Percentiles rank a stretch among this genome's conserved stretches.
Evolutionary conservation across 2,797 vertebrate genomes (phyloP).

Genomic region (Okamejei kenojei): DNA sequence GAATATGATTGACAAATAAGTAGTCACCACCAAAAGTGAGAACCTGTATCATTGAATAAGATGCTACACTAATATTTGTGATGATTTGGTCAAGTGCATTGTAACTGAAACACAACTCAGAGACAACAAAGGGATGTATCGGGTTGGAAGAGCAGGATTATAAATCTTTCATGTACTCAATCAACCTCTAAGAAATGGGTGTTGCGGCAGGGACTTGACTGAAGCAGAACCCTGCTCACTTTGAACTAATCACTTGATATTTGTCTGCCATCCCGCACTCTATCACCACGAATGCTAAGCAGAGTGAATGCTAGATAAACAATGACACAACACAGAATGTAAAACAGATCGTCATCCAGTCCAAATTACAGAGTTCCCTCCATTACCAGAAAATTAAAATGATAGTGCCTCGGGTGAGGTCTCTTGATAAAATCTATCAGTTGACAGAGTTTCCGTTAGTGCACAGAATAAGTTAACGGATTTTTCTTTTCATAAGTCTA

Average conservation of each 20-base stretch:
- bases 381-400: not conserved
- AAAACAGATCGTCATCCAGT: not conserved
- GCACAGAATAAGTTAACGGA: conserved; percentile 40
- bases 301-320: not conserved
- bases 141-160: not conserved
- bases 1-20: not conserved
- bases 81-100: not conserved
- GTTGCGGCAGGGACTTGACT: not conserved
- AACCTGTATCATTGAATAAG: not conserved
- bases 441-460: conserved; percentile 47
- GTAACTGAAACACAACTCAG: not conserved
- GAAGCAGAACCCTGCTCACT: not conserved
- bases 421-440: conserved; percentile 51
- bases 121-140: not conserved
- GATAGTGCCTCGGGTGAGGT: not conserved
- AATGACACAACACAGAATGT: not conserved
- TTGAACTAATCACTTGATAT: not conserved
- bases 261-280: not conserved
- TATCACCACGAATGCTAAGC: not conserved
- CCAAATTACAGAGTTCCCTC: conserved; percentile 8
- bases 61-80: not conserved
- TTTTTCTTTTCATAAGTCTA: conserved; percentile 52
- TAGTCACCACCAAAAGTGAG: not conserved
- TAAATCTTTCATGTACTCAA: not conserved
- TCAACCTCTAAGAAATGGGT: not conserved